phyloP scores from a whole-genome alignment of 2,797 vertebrate genomes.

The Botia almorhae region DNA sequence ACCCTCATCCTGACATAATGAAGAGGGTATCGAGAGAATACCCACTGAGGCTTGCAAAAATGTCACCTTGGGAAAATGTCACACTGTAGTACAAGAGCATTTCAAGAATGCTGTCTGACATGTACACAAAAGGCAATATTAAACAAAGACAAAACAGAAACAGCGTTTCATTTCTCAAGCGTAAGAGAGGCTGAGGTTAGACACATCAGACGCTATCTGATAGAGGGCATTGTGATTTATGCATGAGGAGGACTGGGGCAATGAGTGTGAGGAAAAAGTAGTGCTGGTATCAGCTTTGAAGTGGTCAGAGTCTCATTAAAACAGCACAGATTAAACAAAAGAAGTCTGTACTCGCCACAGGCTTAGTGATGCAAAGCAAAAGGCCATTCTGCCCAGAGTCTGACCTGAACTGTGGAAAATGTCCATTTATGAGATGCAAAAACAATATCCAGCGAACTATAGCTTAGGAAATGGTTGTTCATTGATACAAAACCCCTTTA shows the following conservation, averaged over 20 bases:
- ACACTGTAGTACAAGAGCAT: constrained; percentile 59
- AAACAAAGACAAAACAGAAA: constrained; percentile 34
- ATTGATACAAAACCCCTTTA: constrained; percentile 55
- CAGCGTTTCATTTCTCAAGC: constrained; percentile 31
- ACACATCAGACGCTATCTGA: constrained; percentile 46
- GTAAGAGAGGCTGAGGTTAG: constrained; percentile 41
- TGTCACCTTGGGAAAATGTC: constrained; percentile 77
- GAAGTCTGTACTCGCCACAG: constrained; percentile 37
- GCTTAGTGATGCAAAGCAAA: constrained; percentile 41
- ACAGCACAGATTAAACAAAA: constrained; percentile 49
- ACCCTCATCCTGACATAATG: constrained; percentile 51
- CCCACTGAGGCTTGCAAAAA: constrained; percentile 72
- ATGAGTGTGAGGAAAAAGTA: constrained; percentile 27
- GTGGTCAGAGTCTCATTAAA: constrained; percentile 55
- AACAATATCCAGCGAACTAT: constrained; percentile 50
- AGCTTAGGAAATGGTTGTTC: constrained; percentile 52
- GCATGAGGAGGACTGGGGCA: constrained; percentile 12
- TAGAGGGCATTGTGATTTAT: constrained; percentile 31
- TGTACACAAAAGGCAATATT: constrained; percentile 43
- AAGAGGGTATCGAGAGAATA: constrained; percentile 53
- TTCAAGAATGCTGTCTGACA: constrained; percentile 53
- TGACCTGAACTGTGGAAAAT: constrained; percentile 38
- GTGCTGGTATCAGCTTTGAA: constrained; percentile 48
- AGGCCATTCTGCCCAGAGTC: constrained; percentile 35
- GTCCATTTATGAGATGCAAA: constrained; percentile 17